These are phyloP conservation scores for Drosophila saltans DNA, from an alignment of 1,140 invertebrate genomes.

Conservation along the genomic window DNA sequence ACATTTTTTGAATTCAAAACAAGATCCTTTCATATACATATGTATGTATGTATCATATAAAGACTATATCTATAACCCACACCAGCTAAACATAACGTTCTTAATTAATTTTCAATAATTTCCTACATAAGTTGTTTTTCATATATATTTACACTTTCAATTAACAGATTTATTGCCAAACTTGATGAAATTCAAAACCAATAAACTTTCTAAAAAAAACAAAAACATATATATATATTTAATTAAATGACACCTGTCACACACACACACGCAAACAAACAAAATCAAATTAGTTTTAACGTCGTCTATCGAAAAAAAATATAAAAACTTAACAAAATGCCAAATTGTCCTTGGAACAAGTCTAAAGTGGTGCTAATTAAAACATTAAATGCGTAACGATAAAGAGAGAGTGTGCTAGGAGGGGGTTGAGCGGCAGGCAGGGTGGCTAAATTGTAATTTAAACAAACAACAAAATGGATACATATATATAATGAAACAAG, in stretches of 20 bases:
- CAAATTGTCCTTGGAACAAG: constrained; percentile 58
- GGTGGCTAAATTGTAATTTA: constrained; percentile 18
- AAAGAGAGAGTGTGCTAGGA: constrained; percentile 28
- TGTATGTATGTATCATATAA: too few species aligned
- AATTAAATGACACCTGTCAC: constrained; percentile 67
- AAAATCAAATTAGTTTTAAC: constrained; percentile 57
- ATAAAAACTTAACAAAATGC: constrained; percentile 26
- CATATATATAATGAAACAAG: constrained; percentile 40
- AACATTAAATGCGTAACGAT: constrained; percentile 76
- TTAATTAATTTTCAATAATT: constrained; percentile 1
- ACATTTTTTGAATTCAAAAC: too few species aligned
- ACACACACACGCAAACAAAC: constrained; percentile 28
- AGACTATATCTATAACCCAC: background rate
- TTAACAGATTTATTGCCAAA: constrained; percentile 29
- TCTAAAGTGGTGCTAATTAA: constrained; percentile 69
- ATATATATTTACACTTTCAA: constrained; percentile 7
- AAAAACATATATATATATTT: constrained; percentile 30
- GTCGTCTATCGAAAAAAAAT: constrained; percentile 44
- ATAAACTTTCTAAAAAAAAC: constrained; percentile 39
- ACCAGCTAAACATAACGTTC: background rate
- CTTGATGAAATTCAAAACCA: constrained; percentile 32
- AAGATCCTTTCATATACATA: too few species aligned
- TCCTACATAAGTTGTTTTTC: background rate
- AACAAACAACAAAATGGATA: constrained; percentile 4
- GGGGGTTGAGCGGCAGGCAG: background rate